A percentile compares a stretch with the other conserved stretches of the same genome.
phyloP scores from a whole-genome alignment of 2,113 vertebrate genomes.

The Ictidomys tridecemlineatus region DNA sequence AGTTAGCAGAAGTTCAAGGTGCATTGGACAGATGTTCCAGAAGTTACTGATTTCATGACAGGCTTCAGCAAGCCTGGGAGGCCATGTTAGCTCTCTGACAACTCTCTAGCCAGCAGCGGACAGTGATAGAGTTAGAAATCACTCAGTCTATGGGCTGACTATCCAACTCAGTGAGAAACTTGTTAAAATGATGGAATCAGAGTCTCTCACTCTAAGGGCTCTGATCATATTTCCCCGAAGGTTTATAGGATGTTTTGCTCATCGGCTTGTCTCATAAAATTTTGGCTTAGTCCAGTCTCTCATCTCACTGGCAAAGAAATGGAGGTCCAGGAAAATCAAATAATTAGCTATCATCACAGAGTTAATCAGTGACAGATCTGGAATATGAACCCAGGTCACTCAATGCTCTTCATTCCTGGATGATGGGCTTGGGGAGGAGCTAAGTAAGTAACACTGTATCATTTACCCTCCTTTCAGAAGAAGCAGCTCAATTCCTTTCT shows the following conservation, averaged over 20 bases:
- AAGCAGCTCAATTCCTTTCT: background rate
- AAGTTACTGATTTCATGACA: slow-evolving; percentile 16
- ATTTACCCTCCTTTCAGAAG: background rate
- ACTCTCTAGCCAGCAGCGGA: background rate
- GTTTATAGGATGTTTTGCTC: background rate
- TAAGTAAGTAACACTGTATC: rapidly evolving
- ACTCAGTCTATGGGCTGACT: background rate
- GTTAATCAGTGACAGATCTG: background rate
- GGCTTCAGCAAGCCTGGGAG: background rate
- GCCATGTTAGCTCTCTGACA: background rate
- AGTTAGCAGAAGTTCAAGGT: background rate
- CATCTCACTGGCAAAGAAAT: background rate
- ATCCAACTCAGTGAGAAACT: background rate
- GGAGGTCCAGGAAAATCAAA: background rate
- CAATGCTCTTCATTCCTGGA: background rate
- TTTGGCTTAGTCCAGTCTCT: background rate
- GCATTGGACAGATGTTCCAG: background rate
- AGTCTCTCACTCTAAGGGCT: background rate
- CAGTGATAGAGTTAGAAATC: background rate
- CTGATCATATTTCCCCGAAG: background rate
- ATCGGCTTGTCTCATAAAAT: no score
- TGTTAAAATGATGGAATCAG: background rate
- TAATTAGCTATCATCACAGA: background rate
- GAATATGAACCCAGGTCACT: background rate
- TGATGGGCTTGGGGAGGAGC: background rate